Percentiles rank a stretch among this genome's conserved stretches.
phyloP scores from a whole-genome alignment of 2,888 invertebrate genomes.

The Cantharis flavilabris region DNA sequence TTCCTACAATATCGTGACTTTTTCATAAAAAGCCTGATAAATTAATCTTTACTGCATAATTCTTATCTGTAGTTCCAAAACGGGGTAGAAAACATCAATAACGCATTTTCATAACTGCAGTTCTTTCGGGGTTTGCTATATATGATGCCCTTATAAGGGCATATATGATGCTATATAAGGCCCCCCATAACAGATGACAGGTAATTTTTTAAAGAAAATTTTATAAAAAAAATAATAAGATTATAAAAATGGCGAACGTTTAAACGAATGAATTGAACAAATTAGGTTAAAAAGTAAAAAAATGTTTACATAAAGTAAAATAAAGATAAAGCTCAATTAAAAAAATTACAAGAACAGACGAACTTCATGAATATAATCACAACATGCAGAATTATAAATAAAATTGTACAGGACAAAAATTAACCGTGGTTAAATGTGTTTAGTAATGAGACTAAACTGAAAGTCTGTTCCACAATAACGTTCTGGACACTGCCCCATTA shows the following conservation, averaged over 20 bases:
- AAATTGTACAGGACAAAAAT: constrained; percentile 55
- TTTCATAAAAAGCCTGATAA: too few species aligned
- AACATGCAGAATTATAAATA: constrained; percentile 49
- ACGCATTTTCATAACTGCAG: too few species aligned
- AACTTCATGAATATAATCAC: constrained; percentile 33
- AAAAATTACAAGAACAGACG: constrained; percentile 29
- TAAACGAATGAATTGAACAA: background rate
- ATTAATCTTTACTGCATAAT: too few species aligned
- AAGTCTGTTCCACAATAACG: constrained; percentile 47
- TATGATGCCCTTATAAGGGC: too few species aligned
- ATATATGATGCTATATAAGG: too few species aligned
- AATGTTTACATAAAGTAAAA: background rate
- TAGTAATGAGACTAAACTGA: constrained; percentile 53
- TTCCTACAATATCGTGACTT: too few species aligned
- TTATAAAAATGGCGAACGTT: background rate
- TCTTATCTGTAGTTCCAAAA: too few species aligned
- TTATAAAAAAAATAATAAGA: background rate
- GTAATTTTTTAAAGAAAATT: too few species aligned
- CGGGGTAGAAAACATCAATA: too few species aligned
- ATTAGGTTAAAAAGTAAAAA: background rate
- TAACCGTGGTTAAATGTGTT: constrained; percentile 52
- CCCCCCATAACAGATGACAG: too few species aligned
- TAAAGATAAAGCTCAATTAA: constrained; percentile 13
- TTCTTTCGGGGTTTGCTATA: too few species aligned
- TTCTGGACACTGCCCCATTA: constrained; percentile 46